phyloP scores from a whole-genome alignment of 2,113 vertebrate genomes.

The Oncorhynchus gorbuscha region DNA sequence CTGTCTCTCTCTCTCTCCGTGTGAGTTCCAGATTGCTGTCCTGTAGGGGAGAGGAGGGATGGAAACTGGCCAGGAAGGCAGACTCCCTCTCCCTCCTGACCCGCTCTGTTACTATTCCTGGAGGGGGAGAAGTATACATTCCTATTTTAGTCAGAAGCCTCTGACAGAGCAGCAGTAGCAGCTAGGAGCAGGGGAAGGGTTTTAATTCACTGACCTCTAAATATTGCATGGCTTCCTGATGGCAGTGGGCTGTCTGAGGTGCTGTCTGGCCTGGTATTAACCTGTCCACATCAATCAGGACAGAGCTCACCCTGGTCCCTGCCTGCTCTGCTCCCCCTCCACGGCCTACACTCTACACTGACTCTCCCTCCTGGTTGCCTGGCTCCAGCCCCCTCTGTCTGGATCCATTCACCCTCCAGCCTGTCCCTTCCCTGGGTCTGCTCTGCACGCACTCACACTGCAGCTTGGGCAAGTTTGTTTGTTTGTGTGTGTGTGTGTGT shows the following conservation, averaged over 20 bases:
- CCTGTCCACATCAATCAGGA: slow-evolving; percentile 82
- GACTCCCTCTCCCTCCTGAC: slow-evolving; percentile 7
- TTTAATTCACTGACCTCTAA: slow-evolving; percentile 73
- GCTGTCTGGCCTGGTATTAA: slow-evolving; percentile 73
- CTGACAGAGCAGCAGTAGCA: slow-evolving; percentile 28
- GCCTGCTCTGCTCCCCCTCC: background rate
- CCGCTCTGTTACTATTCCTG: slow-evolving; percentile 17
- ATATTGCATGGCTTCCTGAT: slow-evolving; percentile 81
- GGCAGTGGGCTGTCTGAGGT: slow-evolving; percentile 68
- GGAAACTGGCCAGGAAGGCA: slow-evolving; percentile 3
- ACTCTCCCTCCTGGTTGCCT: slow-evolving; percentile 19
- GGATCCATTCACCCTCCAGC: background rate
- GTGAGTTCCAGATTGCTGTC: background rate
- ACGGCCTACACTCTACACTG: background rate
- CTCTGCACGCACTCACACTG: background rate
- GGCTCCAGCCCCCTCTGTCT: slow-evolving; percentile 2
- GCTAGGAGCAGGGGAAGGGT: slow-evolving; percentile 45
- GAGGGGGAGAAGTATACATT: slow-evolving; percentile 56
- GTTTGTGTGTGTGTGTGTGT: slow-evolving; percentile 22
- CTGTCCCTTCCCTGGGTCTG: background rate
- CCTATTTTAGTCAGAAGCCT: slow-evolving; percentile 64
- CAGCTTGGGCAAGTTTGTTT: background rate
- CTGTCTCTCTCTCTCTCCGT: background rate
- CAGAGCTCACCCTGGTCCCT: slow-evolving; percentile 51
- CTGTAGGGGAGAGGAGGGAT: background rate